phyloP scores from a whole-genome alignment of 2,113 vertebrate genomes.

The Labeo catla region DNA sequence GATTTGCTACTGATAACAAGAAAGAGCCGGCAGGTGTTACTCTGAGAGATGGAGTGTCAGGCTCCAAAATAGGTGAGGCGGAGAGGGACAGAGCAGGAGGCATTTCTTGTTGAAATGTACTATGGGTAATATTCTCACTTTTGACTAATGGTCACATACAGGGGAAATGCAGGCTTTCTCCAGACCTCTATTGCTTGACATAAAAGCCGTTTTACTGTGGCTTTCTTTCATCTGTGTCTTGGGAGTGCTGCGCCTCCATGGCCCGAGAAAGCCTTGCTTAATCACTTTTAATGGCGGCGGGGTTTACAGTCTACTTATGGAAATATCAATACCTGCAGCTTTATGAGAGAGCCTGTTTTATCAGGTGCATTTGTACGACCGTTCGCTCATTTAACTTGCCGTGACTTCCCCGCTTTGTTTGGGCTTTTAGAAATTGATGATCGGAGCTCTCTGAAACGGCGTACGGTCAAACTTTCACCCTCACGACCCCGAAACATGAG shows the following conservation, averaged over 20 bases:
- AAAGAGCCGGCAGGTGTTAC: slow-evolving; percentile 42
- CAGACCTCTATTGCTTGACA: slow-evolving; percentile 30
- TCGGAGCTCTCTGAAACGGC: background rate
- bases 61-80: slow-evolving; percentile 32
- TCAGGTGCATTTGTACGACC: slow-evolving; percentile 16
- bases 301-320: slow-evolving; percentile 45
- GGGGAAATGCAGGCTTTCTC: slow-evolving; percentile 16
- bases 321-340: slow-evolving; percentile 44
- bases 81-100: slow-evolving; percentile 50
- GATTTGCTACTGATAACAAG: slow-evolving; percentile 55
- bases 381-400: background rate
- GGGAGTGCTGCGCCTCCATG: slow-evolving; percentile 30
- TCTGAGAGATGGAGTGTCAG: slow-evolving; percentile 50
- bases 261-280: slow-evolving; percentile 32
- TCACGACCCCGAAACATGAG: background rate
- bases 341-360: slow-evolving; percentile 23
- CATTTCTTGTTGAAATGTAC: slow-evolving; percentile 40
- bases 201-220: slow-evolving; percentile 41
- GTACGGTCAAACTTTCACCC: slow-evolving; percentile 1
- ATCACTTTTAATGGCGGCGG: slow-evolving; percentile 41
- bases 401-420: background rate
- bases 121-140: slow-evolving; percentile 46
- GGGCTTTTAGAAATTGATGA: background rate
- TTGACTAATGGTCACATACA: slow-evolving; percentile 35
- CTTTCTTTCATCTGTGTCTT: slow-evolving; percentile 48